phyloP scores from a whole-genome alignment of 1,140 invertebrate species.

The Spodoptera frugiperda region DNA sequence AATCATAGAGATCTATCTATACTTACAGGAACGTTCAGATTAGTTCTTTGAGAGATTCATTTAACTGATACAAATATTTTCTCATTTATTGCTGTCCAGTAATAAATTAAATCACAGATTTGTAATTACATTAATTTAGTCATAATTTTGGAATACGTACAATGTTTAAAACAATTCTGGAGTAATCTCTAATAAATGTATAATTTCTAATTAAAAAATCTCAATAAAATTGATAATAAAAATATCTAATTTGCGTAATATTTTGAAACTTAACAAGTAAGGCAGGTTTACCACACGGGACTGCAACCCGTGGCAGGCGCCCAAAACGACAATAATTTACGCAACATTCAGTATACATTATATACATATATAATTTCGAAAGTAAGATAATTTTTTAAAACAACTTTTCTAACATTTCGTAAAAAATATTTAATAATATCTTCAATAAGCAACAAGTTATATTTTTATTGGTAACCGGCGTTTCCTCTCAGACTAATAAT shows the following conservation, averaged over 20 bases:
- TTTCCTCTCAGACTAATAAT: conserved; percentile 85
- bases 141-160: conserved; percentile 62
- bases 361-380: conserved; percentile 66
- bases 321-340: conserved; percentile 76
- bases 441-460: conserved; percentile 86
- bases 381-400: conserved; percentile 73
- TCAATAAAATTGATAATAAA: conserved; percentile 68
- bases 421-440: conserved; percentile 82
- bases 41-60: conserved; percentile 77
- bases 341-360: conserved; percentile 70
- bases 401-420: conserved; percentile 83
- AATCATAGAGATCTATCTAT: conserved; percentile 84
- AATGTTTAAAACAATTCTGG: conserved; percentile 54
- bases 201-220: conserved; percentile 70
- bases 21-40: conserved; percentile 83
- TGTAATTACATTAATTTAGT: conserved; percentile 77
- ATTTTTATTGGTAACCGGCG: conserved; percentile 86
- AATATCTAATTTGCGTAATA: conserved; percentile 73
- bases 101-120: conserved; percentile 85
- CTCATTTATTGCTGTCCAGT: conserved; percentile 67
- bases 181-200: conserved; percentile 61
- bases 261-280: conserved; percentile 80
- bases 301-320: conserved; percentile 57
- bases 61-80: conserved; percentile 60
- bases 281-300: conserved; percentile 51